Base-by-base conservation (phyloP, 35 echinoderm and acorn worm genomes). In the Eucidaris tribuloides region DNA sequence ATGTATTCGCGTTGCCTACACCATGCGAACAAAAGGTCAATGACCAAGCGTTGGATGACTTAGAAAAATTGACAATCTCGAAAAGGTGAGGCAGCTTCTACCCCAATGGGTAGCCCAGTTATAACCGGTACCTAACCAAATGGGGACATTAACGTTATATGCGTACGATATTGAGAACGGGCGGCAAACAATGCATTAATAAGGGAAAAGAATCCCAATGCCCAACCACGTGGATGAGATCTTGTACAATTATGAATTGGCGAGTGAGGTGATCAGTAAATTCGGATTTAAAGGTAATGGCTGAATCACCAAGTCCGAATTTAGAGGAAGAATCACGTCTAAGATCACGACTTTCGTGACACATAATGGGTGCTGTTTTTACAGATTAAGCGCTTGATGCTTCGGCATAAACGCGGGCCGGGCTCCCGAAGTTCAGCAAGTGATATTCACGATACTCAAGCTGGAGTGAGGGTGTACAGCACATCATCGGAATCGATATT, bases 261-360 rank as follows among this genome's bases (percentile, higher is more conserved):
- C 64, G 28, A 61, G 44, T 54, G 43, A 64, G 61, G 79, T 93
- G 31, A 88, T 93, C 25, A 89, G 86, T 42, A 89, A 94, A 68
- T 42, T 89, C n/a, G 11, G 81, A 89, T 58, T 45, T 94, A 25
- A 89, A 80, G 70, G n/a, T n/a, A 79, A 85, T 19, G 80, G 81
- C 15, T 94, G n/a, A n/a, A 94, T 46, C 91, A 88, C 32, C 91
- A 89, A 76, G 58, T 94, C 57, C n/a, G n/a, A 81, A 94, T 40
- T 55, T 94, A 37, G 86, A 89, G 9, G 70, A 83, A 30, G 54
- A 81, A 30, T 84, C 79, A 25, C 70, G 81, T 7, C n/a, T n/a
- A 76, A 80, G 17, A 94, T 89, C 0, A 94, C 91, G 43, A 94
- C 86, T 22, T 93, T 93, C 41, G 55, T 89, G 35, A 89, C 81